phyloP scores from a whole-genome alignment of 2,888 invertebrate species.

The Conops quadrifasciatus region DNA sequence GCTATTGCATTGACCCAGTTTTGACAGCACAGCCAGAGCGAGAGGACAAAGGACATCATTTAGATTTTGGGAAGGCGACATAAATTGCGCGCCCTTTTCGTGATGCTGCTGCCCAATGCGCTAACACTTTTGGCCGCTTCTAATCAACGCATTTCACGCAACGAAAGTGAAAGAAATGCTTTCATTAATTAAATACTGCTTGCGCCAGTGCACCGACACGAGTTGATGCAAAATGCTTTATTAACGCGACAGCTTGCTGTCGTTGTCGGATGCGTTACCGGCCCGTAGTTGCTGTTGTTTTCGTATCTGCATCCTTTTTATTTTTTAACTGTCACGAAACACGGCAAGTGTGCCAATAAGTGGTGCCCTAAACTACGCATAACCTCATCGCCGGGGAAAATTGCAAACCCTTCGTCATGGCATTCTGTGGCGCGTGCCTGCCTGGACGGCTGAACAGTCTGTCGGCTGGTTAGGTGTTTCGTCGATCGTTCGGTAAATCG shows the following conservation, averaged over 20 bases:
- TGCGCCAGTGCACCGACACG: too few relatives aligned
- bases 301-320: neutral
- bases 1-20: constrained; percentile 35
- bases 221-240: neutral
- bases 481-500: too few relatives aligned
- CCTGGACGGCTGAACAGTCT: neutral
- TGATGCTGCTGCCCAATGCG: neutral
- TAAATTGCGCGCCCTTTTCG: neutral
- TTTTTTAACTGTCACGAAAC: neutral
- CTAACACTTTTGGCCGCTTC: neutral
- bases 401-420: constrained; percentile 12
- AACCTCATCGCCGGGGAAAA: constrained; percentile 15
- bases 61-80: neutral
- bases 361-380: constrained; percentile 1
- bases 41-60: constrained; percentile 13
- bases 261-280: neutral
- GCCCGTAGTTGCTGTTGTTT: neutral
- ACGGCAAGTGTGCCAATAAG: constrained; percentile 13
- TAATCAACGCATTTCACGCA: neutral
- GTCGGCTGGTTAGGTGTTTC: too few relatives aligned
- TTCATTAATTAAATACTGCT: too few relatives aligned
- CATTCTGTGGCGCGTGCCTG: constrained; percentile 28
- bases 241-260: neutral
- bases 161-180: neutral
- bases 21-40: neutral